Evolutionary conservation across 37 sponge, comb jelly and placozoan genomes (phyloP).

Genomic region (Haliclona indistincta): DNA sequence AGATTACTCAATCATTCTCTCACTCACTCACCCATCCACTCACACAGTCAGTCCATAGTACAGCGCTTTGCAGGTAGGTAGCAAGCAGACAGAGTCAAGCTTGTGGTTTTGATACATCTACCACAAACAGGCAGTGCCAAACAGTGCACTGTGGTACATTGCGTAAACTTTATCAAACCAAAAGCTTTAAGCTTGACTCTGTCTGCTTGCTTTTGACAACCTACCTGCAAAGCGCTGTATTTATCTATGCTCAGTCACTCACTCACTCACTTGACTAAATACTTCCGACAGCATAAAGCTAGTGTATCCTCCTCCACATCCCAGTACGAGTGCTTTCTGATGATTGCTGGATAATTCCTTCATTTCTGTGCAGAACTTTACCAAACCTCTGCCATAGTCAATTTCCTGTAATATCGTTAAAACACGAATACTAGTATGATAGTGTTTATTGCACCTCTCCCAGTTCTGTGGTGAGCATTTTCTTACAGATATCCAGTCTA

Average conservation of each 20-base stretch:
- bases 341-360: constrained; percentile 1
- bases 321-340: constrained; percentile 34
- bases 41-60: too few relatives aligned
- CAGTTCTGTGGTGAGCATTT: constrained; percentile 6
- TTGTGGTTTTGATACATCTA: too few relatives aligned
- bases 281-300: constrained; percentile 57
- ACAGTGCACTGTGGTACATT: too few relatives aligned
- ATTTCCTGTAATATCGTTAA: constrained; percentile 7
- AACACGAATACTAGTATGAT: background rate
- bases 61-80: too few relatives aligned
- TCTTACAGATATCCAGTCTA: background rate
- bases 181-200: too few relatives aligned
- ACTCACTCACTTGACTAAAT: constrained; percentile 48
- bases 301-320: constrained; percentile 70
- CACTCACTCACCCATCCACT: too few relatives aligned
- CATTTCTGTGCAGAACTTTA: constrained; percentile 2
- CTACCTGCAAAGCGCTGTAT: too few relatives aligned
- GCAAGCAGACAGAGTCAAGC: too few relatives aligned
- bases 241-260: background rate
- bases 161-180: too few relatives aligned
- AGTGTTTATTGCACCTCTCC: constrained; percentile 15
- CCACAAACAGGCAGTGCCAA: too few relatives aligned
- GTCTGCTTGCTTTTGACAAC: too few relatives aligned
- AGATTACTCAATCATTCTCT: too few relatives aligned
- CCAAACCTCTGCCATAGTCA: constrained; percentile 15